Evolutionary conservation across 2,113 vertebrate genomes (phyloP).

Genomic region (Melanocharis versteri): DNA sequence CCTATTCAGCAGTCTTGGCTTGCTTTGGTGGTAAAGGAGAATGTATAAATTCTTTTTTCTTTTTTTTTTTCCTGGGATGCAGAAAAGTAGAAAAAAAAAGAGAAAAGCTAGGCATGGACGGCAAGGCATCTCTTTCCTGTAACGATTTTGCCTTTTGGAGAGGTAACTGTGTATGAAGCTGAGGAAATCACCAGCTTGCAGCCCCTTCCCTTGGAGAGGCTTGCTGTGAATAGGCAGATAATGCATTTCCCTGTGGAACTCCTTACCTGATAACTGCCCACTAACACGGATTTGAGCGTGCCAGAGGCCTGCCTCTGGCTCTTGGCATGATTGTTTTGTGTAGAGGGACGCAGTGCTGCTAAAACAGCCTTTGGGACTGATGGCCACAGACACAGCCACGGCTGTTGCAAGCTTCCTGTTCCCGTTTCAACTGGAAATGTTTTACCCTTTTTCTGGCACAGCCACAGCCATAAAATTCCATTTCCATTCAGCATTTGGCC

Average conservation of each 20-base stretch:
- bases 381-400: background rate
- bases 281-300: background rate
- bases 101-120: background rate
- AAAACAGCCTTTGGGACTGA: background rate
- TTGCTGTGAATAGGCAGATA: background rate
- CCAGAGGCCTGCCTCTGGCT: background rate
- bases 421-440: background rate
- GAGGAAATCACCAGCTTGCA: background rate
- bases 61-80: background rate
- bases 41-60: background rate
- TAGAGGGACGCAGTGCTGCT: background rate
- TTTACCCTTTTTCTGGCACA: background rate
- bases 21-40: background rate
- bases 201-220: background rate
- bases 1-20: background rate
- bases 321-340: background rate
- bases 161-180: background rate
- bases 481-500: background rate
- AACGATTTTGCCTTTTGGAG: background rate
- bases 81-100: rapidly evolving
- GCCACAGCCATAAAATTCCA: background rate
- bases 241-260: background rate
- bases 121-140: background rate
- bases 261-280: background rate
- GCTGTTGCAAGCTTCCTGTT: background rate